A percentile compares a stretch with the other conserved stretches of the same genome.
Conservation (phyloP, 2,888 invertebrate genomes). For the Nebria salina region DNA sequence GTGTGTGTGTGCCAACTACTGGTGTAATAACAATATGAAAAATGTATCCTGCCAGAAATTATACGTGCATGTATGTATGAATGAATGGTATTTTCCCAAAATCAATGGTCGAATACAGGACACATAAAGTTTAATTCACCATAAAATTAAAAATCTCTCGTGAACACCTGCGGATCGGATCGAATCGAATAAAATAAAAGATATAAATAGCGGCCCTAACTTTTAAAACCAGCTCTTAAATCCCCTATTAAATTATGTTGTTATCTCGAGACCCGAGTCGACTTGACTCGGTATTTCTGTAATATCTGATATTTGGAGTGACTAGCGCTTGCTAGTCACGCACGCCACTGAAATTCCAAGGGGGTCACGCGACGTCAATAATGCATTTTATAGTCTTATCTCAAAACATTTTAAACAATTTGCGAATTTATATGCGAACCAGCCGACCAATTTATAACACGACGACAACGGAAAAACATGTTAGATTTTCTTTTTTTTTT, state of each 20-base stretch:
- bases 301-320: neutral
- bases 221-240: neutral
- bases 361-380: slow-evolving; percentile 21
- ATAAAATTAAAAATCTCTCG: neutral
- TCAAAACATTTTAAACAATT: slow-evolving; percentile 21
- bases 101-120: neutral
- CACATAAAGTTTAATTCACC: neutral
- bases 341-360: neutral
- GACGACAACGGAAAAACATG: neutral
- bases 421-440: slow-evolving; percentile 8
- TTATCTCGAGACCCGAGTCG: neutral
- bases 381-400: slow-evolving; percentile 23
- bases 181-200: neutral
- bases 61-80: neutral
- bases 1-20: too few relatives aligned
- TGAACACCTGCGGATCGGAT: neutral
- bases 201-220: neutral
- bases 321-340: neutral
- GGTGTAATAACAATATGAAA: too few relatives aligned
- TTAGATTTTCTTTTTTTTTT: neutral
- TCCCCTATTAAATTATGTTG: neutral
- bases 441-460: too few relatives aligned
- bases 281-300: neutral
- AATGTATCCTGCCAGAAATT: too few relatives aligned
- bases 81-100: neutral